These are phyloP conservation scores for Tetramorium simillimum DNA, from an alignment of 1,140 invertebrate genomes.

Conservation along the genomic window DNA sequence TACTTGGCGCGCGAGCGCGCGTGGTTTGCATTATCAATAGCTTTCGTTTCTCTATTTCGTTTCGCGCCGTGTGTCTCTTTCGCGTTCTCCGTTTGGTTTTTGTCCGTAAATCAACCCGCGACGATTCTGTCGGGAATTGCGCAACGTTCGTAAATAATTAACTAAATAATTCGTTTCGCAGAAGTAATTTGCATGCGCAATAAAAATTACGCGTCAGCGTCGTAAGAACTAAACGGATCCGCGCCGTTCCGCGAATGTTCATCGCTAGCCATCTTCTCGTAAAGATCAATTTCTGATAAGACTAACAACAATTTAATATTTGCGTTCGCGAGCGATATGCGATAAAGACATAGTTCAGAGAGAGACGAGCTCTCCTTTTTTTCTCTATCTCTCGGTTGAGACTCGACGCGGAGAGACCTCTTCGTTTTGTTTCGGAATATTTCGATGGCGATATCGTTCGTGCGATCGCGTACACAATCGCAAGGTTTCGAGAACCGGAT, in stretches of 20 bases:
- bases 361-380: neutral
- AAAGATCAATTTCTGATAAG: neutral
- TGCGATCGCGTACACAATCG: constrained; percentile 13
- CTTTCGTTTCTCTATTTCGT: neutral
- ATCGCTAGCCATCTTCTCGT: neutral
- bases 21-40: neutral
- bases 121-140: neutral
- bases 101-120: neutral
- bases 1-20: neutral
- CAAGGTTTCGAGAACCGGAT: constrained; percentile 55
- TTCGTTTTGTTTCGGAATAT: neutral
- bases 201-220: neutral
- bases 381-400: neutral
- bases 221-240: neutral
- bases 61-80: neutral
- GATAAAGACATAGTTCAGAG: neutral
- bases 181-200: constrained; percentile 19
- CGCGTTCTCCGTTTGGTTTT: neutral
- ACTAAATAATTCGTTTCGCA: neutral
- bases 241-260: neutral
- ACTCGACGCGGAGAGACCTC: neutral
- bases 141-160: neutral
- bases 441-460: neutral
- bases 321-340: neutral
- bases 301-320: neutral